Base-by-base conservation (phyloP, 2,888 invertebrate species). In the Panorpa germanica region DNA sequence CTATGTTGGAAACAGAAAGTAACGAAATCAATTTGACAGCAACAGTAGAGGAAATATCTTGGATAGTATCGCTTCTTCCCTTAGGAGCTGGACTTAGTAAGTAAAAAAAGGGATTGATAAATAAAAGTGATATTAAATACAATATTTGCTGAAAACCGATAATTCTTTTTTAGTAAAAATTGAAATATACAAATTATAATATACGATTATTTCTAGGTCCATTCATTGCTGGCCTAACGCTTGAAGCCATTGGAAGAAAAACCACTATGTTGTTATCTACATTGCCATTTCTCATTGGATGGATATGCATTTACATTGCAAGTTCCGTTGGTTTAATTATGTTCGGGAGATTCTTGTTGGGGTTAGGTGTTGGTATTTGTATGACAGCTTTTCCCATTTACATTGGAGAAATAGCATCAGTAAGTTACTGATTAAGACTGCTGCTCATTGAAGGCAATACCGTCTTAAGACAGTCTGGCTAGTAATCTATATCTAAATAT, bases 331-430 rank as follows among this genome's bases (percentile, higher is more conserved):
- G 40, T 10, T 53, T 59, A 44, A 52, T 63, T 32, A 70, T 63
- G 51, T 61, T 52, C 5, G 70, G 66, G 29, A 58, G 62, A 33
- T 59, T 63, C 39, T 52, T 61, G 33, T 65, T 63, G 49, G 81
- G 81, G 24, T 43, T 73, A 2, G 68, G 65, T 1, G 63, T 71
- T 0, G 75, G 77, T 1, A 67, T 73, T 43, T 54, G 70, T 9
- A 76, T 73, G 53, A 70, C 76, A 0, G 67, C 73, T 2, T 65
- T 73, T 1, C 83, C 88, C 0, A 78, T 85, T 67, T 90, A 88
- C 53, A 69, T 85, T 35, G 80, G 81, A 22, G 90, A 90, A 53
- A 77, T 85, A 25, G 67, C 85, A 4, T 74, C 80, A 38, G 71
- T 75, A 34, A 69, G 74, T 15, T 65, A n/a, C n/a, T n/a, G n/a